These are phyloP conservation scores for Buphagus erythrorhynchus DNA, from an alignment of 2,797 vertebrate species.

Conservation along the genomic window DNA sequence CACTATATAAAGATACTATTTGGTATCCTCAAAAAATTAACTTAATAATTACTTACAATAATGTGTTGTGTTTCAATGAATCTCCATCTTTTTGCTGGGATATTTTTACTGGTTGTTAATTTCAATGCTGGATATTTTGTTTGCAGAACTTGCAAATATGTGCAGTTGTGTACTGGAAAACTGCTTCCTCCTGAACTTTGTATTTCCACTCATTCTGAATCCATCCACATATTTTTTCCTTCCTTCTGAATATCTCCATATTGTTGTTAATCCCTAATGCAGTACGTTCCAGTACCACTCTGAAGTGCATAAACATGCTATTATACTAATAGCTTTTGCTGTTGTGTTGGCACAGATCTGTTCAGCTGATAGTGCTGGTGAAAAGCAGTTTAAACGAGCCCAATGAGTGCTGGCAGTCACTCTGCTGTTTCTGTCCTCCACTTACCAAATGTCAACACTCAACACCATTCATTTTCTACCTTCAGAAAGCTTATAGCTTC, in stretches of 20 bases:
- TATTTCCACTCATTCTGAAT: neutral
- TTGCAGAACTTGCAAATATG: neutral
- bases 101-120: neutral
- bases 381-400: slow-evolving; percentile 31
- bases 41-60: neutral
- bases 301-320: neutral
- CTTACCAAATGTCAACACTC: neutral
- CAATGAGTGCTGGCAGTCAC: neutral
- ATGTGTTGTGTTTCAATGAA: neutral
- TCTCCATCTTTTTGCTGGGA: neutral
- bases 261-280: neutral
- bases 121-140: neutral
- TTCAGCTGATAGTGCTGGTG: neutral
- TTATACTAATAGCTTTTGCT: neutral
- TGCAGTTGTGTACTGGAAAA: neutral
- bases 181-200: neutral
- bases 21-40: neutral
- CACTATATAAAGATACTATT: neutral
- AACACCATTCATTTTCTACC: neutral
- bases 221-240: neutral
- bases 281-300: neutral
- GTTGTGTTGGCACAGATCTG: neutral
- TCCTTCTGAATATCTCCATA: neutral
- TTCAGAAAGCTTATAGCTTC: neutral
- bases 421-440: neutral